Base-by-base conservation (phyloP, 2,797 vertebrate genomes). In the Ciconia nigra region DNA sequence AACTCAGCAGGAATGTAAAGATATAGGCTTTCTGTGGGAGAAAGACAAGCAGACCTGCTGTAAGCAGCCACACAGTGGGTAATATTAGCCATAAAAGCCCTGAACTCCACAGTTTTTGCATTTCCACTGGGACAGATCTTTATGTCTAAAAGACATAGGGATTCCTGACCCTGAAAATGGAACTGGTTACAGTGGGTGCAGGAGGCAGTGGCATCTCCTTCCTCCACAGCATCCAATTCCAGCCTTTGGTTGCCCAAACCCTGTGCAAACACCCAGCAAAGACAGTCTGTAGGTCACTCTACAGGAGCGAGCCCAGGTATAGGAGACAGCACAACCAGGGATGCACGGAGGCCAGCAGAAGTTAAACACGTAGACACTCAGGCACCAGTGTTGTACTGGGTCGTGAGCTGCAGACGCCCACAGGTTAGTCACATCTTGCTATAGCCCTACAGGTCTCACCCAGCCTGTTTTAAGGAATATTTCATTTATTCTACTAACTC, bases 1-100 rank as follows among this genome's bases (percentile, higher is more conserved):
- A 99, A 91, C 99, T 99, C 97, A 99, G 98, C 97, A 99, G 98
- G 98, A 99, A 99, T 96, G 99, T 99, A 96, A 99, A 99, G 94
- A 99, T 99, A 31, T 99, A 99, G 19, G 99, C 99, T 98, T 99
- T 99, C 99, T 99, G 91, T 6, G 17, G 85, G 82, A 19, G 39
- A 35, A 54, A 90, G 70, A 94, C 57, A 91, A 62, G 26, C 20
- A 86, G 5, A 59, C 2, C 55, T 41, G 49, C 52, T 92, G 80
- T 91, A 51, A 96, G 42, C 35, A 93, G 47, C 37, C 5, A 3
- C 33, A 69, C 26, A 47, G 57, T 47, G 51, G 33, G 33, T 44
- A 39, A 69, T 22, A 65, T 10, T 37, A 73, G 55, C 33, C 62
- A 89, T 49, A 72, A 82, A 67, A 26, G 3, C n/a, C 74, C 39